Conservation (phyloP, 2,797 vertebrate species). For the Poecilia gillii region DNA sequence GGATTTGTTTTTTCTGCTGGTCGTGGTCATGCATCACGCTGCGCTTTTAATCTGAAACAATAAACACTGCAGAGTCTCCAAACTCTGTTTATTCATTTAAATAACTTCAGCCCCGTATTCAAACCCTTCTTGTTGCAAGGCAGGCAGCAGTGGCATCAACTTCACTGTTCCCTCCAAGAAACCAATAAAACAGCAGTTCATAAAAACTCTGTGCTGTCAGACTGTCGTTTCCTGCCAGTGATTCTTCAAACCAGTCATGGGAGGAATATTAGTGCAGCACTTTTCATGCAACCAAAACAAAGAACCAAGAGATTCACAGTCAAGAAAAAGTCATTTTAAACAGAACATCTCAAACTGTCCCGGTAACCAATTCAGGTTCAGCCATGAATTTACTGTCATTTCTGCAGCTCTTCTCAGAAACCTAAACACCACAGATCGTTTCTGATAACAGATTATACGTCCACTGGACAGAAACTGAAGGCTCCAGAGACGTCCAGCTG, state of each 20-base stretch:
- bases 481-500: neutral
- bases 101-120: neutral
- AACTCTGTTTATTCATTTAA: neutral
- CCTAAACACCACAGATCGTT: neutral
- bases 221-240: neutral
- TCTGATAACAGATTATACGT: neutral
- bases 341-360: neutral
- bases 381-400: neutral
- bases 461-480: neutral
- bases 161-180: neutral
- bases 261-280: neutral
- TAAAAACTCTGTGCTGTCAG: neutral
- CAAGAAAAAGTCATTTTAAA: neutral
- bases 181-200: neutral
- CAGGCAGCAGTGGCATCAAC: neutral
- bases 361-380: neutral
- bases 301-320: neutral
- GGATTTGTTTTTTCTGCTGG: neutral
- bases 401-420: neutral
- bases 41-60: neutral
- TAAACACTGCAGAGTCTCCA: neutral
- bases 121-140: neutral
- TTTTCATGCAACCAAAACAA: neutral
- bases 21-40: no score
- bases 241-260: neutral